Conservation (phyloP, 2,888 invertebrate genomes). For the Tricholauxania praeusta region DNA sequence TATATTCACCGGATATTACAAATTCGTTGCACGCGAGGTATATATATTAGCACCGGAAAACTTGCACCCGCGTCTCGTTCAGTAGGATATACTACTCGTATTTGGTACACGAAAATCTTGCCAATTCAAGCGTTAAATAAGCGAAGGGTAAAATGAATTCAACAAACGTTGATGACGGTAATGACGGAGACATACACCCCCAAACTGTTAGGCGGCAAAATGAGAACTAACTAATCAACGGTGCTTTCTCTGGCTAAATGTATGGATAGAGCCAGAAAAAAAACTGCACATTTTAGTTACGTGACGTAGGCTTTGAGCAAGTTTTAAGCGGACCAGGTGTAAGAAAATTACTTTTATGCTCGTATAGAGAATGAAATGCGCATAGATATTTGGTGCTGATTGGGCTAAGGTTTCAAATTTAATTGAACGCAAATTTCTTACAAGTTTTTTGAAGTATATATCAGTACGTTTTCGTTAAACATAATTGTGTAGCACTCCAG, state of each 20-base stretch:
- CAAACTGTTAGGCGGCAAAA: constrained; percentile 61
- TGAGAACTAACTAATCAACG: constrained; percentile 55
- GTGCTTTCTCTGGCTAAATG: constrained; percentile 14
- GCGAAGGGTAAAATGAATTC: background rate
- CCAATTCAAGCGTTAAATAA: no score
- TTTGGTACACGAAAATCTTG: no score
- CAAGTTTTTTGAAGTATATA: no score
- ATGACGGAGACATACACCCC: constrained; percentile 52
- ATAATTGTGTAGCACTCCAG: no score
- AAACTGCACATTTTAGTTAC: background rate
- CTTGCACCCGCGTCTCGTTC: background rate
- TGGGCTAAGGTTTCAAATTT: no score
- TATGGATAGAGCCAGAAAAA: background rate
- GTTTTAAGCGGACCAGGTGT: constrained; percentile 21
- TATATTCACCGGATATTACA: constrained; percentile 17
- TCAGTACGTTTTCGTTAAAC: no score
- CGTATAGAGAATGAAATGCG: no score
- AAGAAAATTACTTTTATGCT: no score
- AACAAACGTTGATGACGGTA: background rate
- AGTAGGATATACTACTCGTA: constrained; percentile 6
- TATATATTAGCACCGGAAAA: background rate
- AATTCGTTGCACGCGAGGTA: constrained; percentile 2
- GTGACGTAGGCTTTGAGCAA: constrained; percentile 2
- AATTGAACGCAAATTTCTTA: no score
- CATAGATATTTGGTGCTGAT: no score